Conservation (phyloP, 2,888 invertebrate genomes). For the Spodoptera exigua region DNA sequence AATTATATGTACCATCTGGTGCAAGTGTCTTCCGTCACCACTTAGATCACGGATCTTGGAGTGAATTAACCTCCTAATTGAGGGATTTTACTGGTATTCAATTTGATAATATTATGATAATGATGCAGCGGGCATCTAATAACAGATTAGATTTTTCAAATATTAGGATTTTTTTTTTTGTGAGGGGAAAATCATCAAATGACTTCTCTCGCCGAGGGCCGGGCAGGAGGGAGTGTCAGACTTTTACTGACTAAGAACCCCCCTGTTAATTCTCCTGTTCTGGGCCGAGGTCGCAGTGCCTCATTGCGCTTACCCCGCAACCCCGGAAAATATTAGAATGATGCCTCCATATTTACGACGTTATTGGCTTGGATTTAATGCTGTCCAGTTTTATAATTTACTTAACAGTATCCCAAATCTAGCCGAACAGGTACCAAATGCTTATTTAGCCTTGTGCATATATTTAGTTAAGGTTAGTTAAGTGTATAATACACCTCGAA, state of each 20-base stretch:
- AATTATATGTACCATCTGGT: constrained; percentile 26
- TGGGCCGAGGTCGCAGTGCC: no score
- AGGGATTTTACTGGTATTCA: constrained; percentile 29
- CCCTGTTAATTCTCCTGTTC: no score
- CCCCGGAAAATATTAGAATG: no score
- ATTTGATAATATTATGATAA: constrained; percentile 27
- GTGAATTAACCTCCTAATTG: constrained; percentile 21
- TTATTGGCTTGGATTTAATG: constrained; percentile 25
- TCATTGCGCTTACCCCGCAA: no score
- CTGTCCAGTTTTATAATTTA: constrained; percentile 27
- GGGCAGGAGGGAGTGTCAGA: no score
- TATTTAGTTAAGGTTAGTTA: constrained; percentile 30
- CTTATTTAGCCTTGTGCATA: constrained; percentile 22
- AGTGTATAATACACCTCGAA: constrained; percentile 21
- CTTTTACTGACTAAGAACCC: no score
- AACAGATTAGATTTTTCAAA: constrained; percentile 22
- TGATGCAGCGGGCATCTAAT: constrained; percentile 17
- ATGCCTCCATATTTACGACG: constrained; percentile 30
- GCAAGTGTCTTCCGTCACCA: constrained; percentile 22
- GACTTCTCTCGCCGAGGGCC: no score
- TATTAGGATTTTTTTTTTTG: no score
- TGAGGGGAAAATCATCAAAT: no score
- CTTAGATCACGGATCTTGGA: constrained; percentile 19
- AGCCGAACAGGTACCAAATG: constrained; percentile 21
- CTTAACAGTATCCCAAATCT: constrained; percentile 16